Conservation (phyloP, 2,797 vertebrate genomes). For the Ctenochaetus hawaiiensis region DNA sequence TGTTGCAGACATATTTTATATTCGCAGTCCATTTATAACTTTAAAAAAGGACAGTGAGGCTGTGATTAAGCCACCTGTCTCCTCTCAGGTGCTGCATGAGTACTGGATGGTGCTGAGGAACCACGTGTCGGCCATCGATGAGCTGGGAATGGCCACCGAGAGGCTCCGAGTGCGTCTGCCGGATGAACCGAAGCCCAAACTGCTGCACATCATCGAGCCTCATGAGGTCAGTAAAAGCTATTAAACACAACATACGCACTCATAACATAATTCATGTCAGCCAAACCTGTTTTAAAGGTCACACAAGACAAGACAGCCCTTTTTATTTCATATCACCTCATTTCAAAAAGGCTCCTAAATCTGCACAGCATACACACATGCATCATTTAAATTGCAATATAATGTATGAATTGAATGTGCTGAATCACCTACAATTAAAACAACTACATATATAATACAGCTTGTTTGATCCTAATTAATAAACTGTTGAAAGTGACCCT, state of each 20-base stretch:
- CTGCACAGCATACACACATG: too few relatives aligned
- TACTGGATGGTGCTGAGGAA: constrained; percentile 99
- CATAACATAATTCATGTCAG: too few relatives aligned
- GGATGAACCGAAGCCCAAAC: constrained; percentile 95
- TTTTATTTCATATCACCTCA: too few relatives aligned
- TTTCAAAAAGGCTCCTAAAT: too few relatives aligned
- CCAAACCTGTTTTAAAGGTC: too few relatives aligned
- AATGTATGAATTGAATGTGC: neutral
- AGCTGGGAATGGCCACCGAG: constrained; percentile 98
- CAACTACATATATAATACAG: neutral
- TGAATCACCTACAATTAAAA: neutral
- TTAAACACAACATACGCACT: too few relatives aligned
- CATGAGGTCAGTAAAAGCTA: constrained; percentile 87
- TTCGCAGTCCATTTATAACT: too few relatives aligned
- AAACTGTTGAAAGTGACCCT: neutral
- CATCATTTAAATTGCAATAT: neutral
- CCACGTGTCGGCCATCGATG: constrained; percentile 96
- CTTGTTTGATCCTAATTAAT: neutral
- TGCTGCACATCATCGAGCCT: constrained; percentile 97
- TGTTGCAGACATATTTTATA: too few relatives aligned
- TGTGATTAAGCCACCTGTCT: neutral
- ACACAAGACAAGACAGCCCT: too few relatives aligned
- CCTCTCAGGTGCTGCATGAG: constrained; percentile 92
- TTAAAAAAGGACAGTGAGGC: too few relatives aligned
- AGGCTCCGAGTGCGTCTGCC: constrained; percentile 93